phyloP scores from a whole-genome alignment of 2,888 invertebrate genomes.

The Hipparchia semele region DNA sequence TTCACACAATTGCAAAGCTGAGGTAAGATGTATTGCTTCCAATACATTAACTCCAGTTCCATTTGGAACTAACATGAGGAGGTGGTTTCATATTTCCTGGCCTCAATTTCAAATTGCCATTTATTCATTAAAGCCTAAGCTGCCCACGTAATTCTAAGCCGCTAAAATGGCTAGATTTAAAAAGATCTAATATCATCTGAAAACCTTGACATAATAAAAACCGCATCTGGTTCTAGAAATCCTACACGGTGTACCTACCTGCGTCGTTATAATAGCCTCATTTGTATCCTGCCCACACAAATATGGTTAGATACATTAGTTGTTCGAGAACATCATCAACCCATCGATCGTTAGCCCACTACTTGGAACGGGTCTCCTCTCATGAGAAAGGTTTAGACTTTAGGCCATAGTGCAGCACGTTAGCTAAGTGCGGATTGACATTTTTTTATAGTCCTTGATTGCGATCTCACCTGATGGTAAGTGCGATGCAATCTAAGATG shows the following conservation, averaged over 20 bases:
- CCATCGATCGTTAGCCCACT: too few species aligned
- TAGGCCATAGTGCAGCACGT: too few species aligned
- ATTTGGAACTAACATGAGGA: too few species aligned
- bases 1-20: too few species aligned
- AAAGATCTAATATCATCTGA: conserved; percentile 21
- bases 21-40: too few species aligned
- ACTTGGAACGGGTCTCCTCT: too few species aligned
- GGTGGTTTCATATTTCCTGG: neutral
- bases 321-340: neutral
- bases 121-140: conserved; percentile 7
- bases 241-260: conserved; percentile 47
- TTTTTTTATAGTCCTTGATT: neutral
- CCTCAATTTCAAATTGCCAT: neutral
- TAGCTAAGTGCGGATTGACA: neutral
- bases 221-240: conserved; percentile 67
- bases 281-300: conserved; percentile 15
- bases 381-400: too few species aligned
- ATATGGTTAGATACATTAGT: neutral
- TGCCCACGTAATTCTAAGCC: conserved; percentile 4
- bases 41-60: too few species aligned
- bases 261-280: conserved; percentile 36
- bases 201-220: conserved; percentile 63
- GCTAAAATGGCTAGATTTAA: conserved; percentile 5
- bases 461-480: too few species aligned
- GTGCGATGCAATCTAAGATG: too few species aligned